Evolutionary conservation across 2,113 vertebrate species (phyloP).

Genomic region (Romanogobio albipinnatus): DNA sequence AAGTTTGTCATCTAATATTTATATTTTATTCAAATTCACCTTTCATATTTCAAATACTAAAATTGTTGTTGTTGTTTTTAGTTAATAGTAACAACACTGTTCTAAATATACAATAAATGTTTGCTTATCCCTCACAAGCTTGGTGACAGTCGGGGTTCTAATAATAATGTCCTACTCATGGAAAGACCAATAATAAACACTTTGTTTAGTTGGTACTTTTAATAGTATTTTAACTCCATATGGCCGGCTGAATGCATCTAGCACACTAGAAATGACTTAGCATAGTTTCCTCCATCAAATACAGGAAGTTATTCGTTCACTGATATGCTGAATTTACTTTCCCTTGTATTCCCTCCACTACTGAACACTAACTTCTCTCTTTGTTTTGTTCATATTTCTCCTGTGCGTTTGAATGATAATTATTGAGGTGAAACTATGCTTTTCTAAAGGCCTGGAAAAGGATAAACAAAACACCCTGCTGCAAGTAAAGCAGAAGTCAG

Average conservation of each 20-base stretch:
- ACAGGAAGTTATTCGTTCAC: conserved; percentile 27
- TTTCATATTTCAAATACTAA: not conserved
- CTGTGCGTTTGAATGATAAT: not conserved
- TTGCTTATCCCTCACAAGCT: not conserved
- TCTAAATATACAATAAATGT: not conserved
- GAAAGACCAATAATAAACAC: not conserved
- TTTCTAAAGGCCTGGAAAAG: not conserved
- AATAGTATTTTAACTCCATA: not conserved
- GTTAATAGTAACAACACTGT: not conserved
- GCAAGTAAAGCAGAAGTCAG: too few relatives aligned
- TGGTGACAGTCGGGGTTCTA: not conserved
- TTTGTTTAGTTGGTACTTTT: not conserved
- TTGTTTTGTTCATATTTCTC: not conserved
- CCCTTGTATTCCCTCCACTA: not conserved
- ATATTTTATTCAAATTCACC: not conserved
- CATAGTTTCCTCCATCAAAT: not conserved
- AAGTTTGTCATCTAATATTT: not conserved
- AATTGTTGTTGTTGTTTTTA: too few relatives aligned
- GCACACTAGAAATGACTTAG: not conserved
- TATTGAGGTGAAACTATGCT: too few relatives aligned
- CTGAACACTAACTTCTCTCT: not conserved
- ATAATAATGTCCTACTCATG: not conserved
- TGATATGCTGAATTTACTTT: conserved; percentile 16
- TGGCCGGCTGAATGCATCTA: not conserved
- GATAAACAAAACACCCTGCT: not conserved